phyloP scores from a whole-genome alignment of 2,797 vertebrate genomes.

The Catharus ustulatus region DNA sequence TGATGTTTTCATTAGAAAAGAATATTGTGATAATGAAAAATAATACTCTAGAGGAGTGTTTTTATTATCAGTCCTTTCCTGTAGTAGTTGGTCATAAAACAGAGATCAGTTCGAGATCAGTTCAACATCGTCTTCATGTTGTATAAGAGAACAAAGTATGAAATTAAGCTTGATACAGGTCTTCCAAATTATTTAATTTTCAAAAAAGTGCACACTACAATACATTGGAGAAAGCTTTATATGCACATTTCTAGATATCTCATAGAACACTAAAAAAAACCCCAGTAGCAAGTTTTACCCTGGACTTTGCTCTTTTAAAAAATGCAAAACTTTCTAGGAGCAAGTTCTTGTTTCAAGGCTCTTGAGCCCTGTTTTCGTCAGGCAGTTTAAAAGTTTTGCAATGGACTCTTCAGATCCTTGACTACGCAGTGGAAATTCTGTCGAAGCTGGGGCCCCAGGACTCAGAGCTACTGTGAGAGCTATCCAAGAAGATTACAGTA shows the following conservation, averaged over 20 bases:
- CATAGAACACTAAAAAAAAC: not conserved
- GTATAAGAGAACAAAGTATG: not conserved
- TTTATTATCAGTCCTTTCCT: slow-evolving; percentile 4
- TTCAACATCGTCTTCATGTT: not conserved
- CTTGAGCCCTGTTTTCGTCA: not conserved
- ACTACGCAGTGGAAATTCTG: not conserved
- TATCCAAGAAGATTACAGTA: not conserved
- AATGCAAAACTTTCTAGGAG: not conserved
- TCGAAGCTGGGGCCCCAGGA: not conserved
- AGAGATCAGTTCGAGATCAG: not conserved
- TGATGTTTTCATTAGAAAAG: not conserved
- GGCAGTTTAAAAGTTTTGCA: not conserved
- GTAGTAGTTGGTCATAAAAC: slow-evolving; percentile 12
- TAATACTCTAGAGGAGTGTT: not conserved
- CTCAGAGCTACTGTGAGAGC: not conserved
- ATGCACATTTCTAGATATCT: not conserved
- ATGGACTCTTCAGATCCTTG: not conserved
- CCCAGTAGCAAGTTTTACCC: not conserved
- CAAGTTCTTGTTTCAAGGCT: not conserved
- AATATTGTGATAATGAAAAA: not conserved
- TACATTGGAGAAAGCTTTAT: not conserved
- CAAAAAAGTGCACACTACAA: not conserved
- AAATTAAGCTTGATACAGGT: not conserved
- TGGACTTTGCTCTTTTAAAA: not conserved
- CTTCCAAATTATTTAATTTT: not conserved